Conservation (phyloP, 2,113 vertebrate species). For the Toxostoma redivivum region DNA sequence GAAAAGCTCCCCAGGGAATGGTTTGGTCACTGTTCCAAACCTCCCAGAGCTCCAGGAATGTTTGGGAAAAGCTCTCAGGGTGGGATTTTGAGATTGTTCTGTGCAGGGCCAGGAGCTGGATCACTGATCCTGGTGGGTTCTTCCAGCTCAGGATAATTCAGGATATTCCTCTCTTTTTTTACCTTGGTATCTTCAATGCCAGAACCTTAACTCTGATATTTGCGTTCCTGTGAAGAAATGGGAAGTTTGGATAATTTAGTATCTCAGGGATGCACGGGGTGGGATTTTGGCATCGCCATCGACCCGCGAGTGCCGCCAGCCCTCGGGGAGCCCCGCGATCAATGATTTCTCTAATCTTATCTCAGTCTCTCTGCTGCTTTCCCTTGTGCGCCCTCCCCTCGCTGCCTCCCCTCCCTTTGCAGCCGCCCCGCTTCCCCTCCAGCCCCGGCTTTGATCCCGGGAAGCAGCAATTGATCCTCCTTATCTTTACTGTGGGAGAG, state of each 20-base stretch:
- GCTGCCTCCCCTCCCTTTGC: not conserved
- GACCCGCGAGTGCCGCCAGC: not conserved
- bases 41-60: not conserved
- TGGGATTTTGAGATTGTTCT: not conserved
- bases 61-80: not conserved
- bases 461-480: slow-evolving; percentile 58
- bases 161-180: not conserved
- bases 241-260: not conserved
- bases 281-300: not conserved
- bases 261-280: not conserved
- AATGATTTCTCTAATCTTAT: not conserved
- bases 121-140: not conserved
- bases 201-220: not conserved
- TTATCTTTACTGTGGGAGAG: slow-evolving; percentile 52
- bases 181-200: not conserved
- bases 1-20: not conserved
- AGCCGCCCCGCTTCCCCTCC: not conserved
- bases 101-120: not conserved
- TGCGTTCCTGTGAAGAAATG: not conserved
- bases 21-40: accelerated
- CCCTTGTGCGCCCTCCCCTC: not conserved
- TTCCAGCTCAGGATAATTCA: not conserved
- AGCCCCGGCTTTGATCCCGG: slow-evolving; percentile 44
- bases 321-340: not conserved
- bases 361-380: not conserved